Evolutionary conservation across 2,113 vertebrate species (phyloP).

Genomic region (Apaloderma vittatum): DNA sequence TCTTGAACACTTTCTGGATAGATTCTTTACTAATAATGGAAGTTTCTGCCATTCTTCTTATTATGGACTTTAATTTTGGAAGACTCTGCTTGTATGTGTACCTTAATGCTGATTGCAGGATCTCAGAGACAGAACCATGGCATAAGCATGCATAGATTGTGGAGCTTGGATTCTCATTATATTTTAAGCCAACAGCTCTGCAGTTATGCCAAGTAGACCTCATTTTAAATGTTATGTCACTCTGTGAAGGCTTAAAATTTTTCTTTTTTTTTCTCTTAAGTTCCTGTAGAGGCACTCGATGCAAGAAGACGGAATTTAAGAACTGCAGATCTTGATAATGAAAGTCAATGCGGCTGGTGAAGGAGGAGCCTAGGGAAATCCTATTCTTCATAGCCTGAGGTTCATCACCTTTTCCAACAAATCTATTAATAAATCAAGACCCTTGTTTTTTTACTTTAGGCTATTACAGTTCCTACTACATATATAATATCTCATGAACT

Average conservation of each 20-base stretch:
- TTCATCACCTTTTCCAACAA: not conserved
- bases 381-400: not conserved
- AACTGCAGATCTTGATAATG: not conserved
- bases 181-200: not conserved
- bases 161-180: not conserved
- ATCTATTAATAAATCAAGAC: not conserved
- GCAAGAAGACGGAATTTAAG: not conserved
- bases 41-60: not conserved
- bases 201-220: not conserved
- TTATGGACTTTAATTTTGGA: not conserved
- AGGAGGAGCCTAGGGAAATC: not conserved
- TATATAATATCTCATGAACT: not conserved
- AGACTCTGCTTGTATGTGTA: not conserved
- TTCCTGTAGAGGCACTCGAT: not conserved
- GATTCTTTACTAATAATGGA: not conserved
- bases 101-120: not conserved
- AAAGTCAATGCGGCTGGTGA: not conserved
- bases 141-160: not conserved
- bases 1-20: not conserved
- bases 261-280: not conserved
- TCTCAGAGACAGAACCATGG: not conserved
- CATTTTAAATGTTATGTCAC: not conserved
- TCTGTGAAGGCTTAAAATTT: not conserved
- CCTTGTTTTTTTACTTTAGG: not conserved
- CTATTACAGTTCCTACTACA: not conserved